Conservation (phyloP, 2,113 vertebrate genomes). For the Diglossa brunneiventris region DNA sequence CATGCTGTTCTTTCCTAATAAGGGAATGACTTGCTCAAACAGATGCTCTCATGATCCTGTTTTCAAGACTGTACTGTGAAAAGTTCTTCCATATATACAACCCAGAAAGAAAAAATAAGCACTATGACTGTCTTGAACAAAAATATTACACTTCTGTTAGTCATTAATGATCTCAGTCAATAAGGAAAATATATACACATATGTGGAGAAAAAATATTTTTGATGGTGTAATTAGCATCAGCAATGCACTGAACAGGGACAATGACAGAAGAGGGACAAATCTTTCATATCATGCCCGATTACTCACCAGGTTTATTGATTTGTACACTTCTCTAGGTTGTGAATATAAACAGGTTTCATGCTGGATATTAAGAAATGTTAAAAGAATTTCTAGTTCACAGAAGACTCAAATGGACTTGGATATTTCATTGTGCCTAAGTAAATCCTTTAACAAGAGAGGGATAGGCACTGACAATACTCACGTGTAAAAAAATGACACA, state of each 20-base stretch:
- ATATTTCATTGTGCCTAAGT: not conserved
- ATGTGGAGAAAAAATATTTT: not conserved
- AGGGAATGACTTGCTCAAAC: not conserved
- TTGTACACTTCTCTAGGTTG: not conserved
- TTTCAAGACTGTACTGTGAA: not conserved
- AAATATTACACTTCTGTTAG: not conserved
- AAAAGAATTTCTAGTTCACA: not conserved
- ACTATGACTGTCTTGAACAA: not conserved
- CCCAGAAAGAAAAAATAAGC: not conserved
- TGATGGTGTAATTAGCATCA: not conserved
- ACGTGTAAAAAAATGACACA: conserved; percentile 63
- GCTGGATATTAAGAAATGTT: not conserved
- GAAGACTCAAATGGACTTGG: not conserved
- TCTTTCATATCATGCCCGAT: not conserved
- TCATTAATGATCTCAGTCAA: not conserved
- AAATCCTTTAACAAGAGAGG: not conserved
- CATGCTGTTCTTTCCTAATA: not conserved
- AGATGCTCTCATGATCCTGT: not conserved
- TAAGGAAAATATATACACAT: not conserved
- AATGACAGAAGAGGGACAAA: not conserved
- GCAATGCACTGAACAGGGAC: not conserved
- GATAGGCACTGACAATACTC: not conserved
- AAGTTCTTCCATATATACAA: not conserved
- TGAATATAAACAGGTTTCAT: not conserved
- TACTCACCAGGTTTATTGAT: not conserved